Evolutionary conservation across 2,888 invertebrate species (phyloP), one percentile per base, ranked within the genome.

Genomic region (Harmothoe impar): DNA sequence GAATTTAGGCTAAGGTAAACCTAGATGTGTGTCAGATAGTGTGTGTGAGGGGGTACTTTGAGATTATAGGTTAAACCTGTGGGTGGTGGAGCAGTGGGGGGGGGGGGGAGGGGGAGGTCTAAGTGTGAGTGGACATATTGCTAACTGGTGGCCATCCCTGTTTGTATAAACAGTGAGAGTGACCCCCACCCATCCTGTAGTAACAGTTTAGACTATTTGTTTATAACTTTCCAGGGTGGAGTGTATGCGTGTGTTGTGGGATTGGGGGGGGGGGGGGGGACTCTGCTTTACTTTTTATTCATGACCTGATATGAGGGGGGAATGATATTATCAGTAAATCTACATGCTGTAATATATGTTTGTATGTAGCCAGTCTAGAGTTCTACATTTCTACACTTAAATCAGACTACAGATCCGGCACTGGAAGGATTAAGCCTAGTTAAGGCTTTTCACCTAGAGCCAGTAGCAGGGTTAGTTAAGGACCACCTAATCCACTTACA

Each of bases 201-300:
- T 43, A 84, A 51, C 84, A 84, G 84, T 84, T 84, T 23, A 43
- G 23, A 35, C 15, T 84, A 84, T 84, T 84, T 84, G 33, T 84
- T 84, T 84, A 84, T 84, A 84, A 84, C 84, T 84, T 43, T n/a
- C 33, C 84, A 35, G 35, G 33, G 7, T 68, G n/a, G 68, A 15
- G 12, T 5, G 68, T 1, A 15, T 68, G 25, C 7, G 68, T 1
- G 68, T 68, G 25, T 25, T 3, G 68, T 25, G 68, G 23, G 35
- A 7, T 7, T 25, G 72, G 31, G 29, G 25, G 25, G 72, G 72
- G 72, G 29, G 72, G 72, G 3, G 3, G 43, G n/a, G n/a, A n/a
- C n/a, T n/a, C n/a, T n/a, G n/a, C n/a, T n/a, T n/a, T n/a, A n/a
- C n/a, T n/a, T n/a, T n/a, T n/a, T n/a, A n/a, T n/a, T n/a, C n/a